These are phyloP conservation scores for Empidonax alnorum DNA, from an alignment of 2,113 vertebrate species.

Conservation along the genomic window DNA sequence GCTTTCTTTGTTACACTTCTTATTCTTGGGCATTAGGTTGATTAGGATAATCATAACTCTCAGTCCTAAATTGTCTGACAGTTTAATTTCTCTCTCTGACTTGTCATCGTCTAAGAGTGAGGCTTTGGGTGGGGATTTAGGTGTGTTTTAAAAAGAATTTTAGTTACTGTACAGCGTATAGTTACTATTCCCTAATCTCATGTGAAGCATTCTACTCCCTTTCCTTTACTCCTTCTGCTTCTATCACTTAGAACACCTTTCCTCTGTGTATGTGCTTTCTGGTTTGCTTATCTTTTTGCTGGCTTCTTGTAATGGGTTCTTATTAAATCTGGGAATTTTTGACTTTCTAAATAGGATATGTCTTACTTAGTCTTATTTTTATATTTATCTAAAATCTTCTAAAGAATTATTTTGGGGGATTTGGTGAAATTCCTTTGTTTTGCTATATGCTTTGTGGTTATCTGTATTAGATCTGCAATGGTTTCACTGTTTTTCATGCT, in stretches of 20 bases:
- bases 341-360: background rate
- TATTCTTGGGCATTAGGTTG: background rate
- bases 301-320: background rate
- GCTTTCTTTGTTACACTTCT: background rate
- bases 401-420: background rate
- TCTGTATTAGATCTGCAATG: background rate
- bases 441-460: background rate
- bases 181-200: background rate
- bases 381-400: background rate
- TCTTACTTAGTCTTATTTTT: background rate
- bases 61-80: background rate
- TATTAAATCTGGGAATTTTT: background rate
- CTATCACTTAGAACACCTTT: background rate
- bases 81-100: background rate
- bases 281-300: background rate
- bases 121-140: background rate
- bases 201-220: background rate
- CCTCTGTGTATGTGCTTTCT: background rate
- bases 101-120: background rate
- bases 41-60: background rate
- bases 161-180: background rate
- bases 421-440: background rate
- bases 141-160: background rate
- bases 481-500: background rate
- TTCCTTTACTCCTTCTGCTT: background rate